These are phyloP conservation scores for Dasypolia templi DNA, from an alignment of 2,888 invertebrate genomes.

Conservation along the genomic window DNA sequence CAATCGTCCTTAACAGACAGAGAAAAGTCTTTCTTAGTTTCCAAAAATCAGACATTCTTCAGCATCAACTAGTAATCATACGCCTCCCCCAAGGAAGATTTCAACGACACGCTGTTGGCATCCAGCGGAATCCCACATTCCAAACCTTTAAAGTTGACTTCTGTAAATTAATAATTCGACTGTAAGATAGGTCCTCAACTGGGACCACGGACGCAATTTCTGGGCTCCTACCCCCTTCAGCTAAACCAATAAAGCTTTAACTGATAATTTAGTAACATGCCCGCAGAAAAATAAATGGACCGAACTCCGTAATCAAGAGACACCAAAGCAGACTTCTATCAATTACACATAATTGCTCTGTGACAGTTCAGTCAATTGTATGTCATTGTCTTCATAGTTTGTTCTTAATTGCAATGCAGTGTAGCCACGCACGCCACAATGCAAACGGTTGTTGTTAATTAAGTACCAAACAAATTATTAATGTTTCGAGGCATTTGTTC, in stretches of 20 bases:
- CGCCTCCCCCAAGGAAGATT: too few species aligned
- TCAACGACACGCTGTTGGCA: background rate
- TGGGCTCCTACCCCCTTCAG: too few species aligned
- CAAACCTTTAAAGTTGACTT: background rate
- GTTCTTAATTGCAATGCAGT: slow-evolving; percentile 13
- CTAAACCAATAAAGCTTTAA: background rate
- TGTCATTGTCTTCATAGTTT: slow-evolving; percentile 24
- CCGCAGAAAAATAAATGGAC: background rate
- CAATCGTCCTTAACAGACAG: background rate
- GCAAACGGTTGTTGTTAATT: background rate
- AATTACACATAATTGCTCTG: slow-evolving; percentile 23
- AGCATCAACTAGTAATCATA: background rate
- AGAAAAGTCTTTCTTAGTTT: background rate
- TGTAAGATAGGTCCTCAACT: background rate
- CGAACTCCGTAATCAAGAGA: background rate
- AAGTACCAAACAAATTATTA: background rate
- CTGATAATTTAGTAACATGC: too few species aligned
- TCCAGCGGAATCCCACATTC: background rate
- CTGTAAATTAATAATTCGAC: background rate
- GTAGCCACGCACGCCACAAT: background rate
- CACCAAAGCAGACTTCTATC: slow-evolving; percentile 5
- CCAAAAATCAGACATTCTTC: background rate
- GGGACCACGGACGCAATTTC: too few species aligned
- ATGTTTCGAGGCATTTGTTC: background rate
- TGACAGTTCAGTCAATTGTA: slow-evolving; percentile 11